phyloP scores from a whole-genome alignment of 2,113 vertebrate species.

The Apus apus region DNA sequence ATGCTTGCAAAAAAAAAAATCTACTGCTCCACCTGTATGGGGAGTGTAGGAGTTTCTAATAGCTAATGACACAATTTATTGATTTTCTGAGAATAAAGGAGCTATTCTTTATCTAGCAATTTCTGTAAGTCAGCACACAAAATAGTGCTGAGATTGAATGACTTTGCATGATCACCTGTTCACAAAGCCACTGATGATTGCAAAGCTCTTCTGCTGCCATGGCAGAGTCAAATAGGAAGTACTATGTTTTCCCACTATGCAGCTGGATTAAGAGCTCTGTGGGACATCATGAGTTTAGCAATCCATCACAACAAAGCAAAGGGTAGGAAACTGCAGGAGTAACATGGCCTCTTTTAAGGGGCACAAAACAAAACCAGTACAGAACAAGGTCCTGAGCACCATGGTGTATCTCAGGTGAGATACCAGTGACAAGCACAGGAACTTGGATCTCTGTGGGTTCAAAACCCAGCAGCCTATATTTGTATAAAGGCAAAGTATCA shows the following conservation, averaged over 20 bases:
- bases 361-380: not conserved
- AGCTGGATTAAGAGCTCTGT: not conserved
- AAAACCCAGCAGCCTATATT: not conserved
- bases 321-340: not conserved
- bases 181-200: not conserved
- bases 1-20: not conserved
- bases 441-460: not conserved
- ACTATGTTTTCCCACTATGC: not conserved
- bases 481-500: not conserved
- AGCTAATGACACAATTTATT: slow-evolving; percentile 16
- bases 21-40: not conserved
- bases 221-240: not conserved
- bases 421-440: not conserved
- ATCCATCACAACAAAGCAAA: not conserved
- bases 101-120: not conserved
- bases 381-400: not conserved
- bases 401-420: not conserved
- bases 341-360: not conserved
- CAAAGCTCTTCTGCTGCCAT: not conserved
- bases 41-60: not conserved
- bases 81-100: slow-evolving; percentile 19
- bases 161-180: slow-evolving; percentile 25
- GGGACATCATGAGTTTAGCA: not conserved
- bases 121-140: slow-evolving; percentile 34
- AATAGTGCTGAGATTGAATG: slow-evolving; percentile 45